These are phyloP conservation scores for Drosophila kohkoa DNA, from an alignment of 1,140 invertebrate genomes.

Conservation along the genomic window DNA sequence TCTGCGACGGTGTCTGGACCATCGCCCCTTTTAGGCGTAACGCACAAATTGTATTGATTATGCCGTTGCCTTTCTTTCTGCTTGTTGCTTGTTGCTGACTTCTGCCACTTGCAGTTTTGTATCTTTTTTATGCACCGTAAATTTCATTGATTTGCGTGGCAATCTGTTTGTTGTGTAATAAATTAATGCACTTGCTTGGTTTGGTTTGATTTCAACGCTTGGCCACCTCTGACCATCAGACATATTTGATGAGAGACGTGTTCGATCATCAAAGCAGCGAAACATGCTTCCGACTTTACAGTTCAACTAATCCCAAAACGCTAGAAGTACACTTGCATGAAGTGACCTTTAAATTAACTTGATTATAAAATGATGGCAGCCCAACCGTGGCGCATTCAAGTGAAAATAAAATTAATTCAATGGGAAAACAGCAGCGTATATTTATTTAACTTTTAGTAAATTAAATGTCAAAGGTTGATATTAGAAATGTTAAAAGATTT, in stretches of 20 bases:
- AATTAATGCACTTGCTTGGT: constrained; percentile 74
- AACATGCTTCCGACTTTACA: constrained; percentile 9
- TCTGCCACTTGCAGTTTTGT: constrained; percentile 55
- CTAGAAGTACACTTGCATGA: background rate
- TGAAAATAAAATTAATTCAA: no score
- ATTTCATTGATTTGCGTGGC: constrained; percentile 74
- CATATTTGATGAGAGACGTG: constrained; percentile 2
- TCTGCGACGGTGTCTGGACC: constrained; percentile 20
- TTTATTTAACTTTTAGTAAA: no score
- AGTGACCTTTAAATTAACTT: constrained; percentile 10
- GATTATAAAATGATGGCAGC: background rate
- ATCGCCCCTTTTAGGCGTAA: constrained; percentile 50
- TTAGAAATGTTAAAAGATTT: no score
- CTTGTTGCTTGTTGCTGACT: constrained; percentile 18
- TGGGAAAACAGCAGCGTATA: no score
- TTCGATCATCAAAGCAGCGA: constrained; percentile 16
- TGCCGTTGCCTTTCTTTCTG: constrained; percentile 22
- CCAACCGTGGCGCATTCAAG: no score
- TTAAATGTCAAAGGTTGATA: no score
- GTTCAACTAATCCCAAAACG: constrained; percentile 3
- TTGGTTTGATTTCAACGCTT: constrained; percentile 65
- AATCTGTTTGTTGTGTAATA: constrained; percentile 78
- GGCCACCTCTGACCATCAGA: constrained; percentile 7
- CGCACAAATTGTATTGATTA: constrained; percentile 73
- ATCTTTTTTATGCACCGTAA: constrained; percentile 57